Base-by-base conservation (phyloP, 1,140 invertebrate species). In the Pseudomyrmex sp. region DNA sequence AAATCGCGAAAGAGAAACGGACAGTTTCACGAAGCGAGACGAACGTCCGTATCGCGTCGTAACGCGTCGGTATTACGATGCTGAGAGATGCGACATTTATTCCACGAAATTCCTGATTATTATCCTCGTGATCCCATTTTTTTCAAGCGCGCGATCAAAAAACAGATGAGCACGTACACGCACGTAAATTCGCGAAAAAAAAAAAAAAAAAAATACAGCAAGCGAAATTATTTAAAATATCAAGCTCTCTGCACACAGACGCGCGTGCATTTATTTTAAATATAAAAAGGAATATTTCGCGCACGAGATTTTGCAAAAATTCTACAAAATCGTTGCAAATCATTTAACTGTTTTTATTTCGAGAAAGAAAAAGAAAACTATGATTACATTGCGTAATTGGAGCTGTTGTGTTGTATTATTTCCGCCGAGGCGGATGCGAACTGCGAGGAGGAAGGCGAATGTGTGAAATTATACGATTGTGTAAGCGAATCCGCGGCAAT, bases 1-100 rank as follows among this genome's bases (percentile, higher is more conserved):
- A 15, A 70, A 79, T 70, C 65, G 65, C 66, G 20, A 79, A 59
- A 79, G 76, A 70, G 65, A 79, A 66, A 70, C 65, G 65, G 69
- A 0, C 52, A 79, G 18, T 70, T 70, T 12, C 54, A 59, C 52
- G 46, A 9, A 63, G 52, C 35, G 48, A 76, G 35, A 35, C 35
- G 35, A 35, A 35, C 26, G 73, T 13, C n/a, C 46, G 26, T 63
- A 23, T 18, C n/a, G n/a, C 35, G 52, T 44, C 62, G 74, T 18
- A 59, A 69, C 68, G 20, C 54, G 35, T 26, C 52, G 20, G 20
- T 70, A 79, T 79, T 79, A 79, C 65, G 54, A 44, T 68, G 46
- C 52, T 26, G 15, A 18, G 35, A 79, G 62, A 70, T 9, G 44
- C 54, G 54, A 70, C 76, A 58, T 79, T 77, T 70, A 70, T 79